Base-by-base conservation (phyloP, 2,113 vertebrate species). In the Phainopepla nitens region DNA sequence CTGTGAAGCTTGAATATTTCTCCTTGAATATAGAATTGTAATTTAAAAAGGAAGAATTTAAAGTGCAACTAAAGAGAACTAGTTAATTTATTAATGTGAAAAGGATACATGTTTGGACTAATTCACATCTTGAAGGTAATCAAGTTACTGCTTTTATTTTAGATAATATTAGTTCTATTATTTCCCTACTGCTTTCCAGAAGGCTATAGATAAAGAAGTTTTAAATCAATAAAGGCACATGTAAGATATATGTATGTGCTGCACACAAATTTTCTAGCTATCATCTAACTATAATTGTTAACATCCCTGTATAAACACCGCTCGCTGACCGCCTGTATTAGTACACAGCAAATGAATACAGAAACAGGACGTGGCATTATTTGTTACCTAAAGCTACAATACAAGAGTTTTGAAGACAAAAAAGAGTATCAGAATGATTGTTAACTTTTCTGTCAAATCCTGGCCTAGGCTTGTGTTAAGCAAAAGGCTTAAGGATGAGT, bases 101-200 rank as follows among this genome's bases (percentile, higher is more conserved):
- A 88, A 83, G 11, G 62, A 70, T 69, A 2, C 1, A 9, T 45
- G 13, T 14, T 21, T 60, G 41, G 23, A 47, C 22, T 82, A 69
- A 70, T 66, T 66, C 8, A 3, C 44, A 71, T 90, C 42, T 84
- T 45, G 25, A 94, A 92, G 44, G 15, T 12, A 87, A 85, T 42
- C 31, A 89, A 53, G n/a, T 82, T 60, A 81, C 58, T 88, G 44
- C 0, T 4, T 57, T 84, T 79, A 73, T 95, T 93, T 73, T 85
- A 50, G 7, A 33, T 70, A 18, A 68, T 87, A 70, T 85, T 70
- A 77, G 60, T 87, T 76, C 11, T 44, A 41, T 85, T 87, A 80
- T 69, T 96, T 90, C 47, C 39, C 62, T 60, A 41, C 23, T 35
- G n/a, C 19, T 87, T 87, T 93, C 5, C 23, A 49, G 53, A 89